A percentile compares a stretch with the other conserved stretches of the same genome.
Evolutionary conservation across 2,888 invertebrate species (phyloP).

Genomic region (Drosophila ezoana): DNA sequence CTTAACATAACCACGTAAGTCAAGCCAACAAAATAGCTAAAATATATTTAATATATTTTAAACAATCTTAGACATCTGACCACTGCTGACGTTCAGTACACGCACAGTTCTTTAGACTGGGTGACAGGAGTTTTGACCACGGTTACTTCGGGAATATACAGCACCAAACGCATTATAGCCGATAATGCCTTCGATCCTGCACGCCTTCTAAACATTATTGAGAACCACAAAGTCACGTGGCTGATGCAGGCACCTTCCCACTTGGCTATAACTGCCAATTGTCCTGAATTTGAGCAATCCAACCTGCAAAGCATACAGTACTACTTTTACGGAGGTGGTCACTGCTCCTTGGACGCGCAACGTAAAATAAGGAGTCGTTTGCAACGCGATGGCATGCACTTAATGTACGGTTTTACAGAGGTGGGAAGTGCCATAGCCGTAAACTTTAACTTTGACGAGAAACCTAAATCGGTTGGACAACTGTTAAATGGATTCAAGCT

Average conservation of each 20-base stretch:
- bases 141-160: slow-evolving; percentile 60
- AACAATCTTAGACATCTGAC: slow-evolving; percentile 42
- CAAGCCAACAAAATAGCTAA: no score
- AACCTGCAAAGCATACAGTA: slow-evolving; percentile 62
- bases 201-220: slow-evolving; percentile 60
- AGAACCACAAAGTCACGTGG: slow-evolving; percentile 65
- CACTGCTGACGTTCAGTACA: slow-evolving; percentile 66
- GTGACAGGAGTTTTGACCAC: slow-evolving; percentile 66
- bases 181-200: slow-evolving; percentile 66
- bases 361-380: slow-evolving; percentile 63
- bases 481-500: slow-evolving; percentile 56
- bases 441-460: slow-evolving; percentile 57
- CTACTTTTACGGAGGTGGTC: slow-evolving; percentile 66
- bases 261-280: slow-evolving; percentile 59
- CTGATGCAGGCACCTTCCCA: slow-evolving; percentile 68
- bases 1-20: slow-evolving; percentile 37
- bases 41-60: no score
- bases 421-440: slow-evolving; percentile 55
- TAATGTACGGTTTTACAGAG: slow-evolving; percentile 79
- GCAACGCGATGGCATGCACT: slow-evolving; percentile 52
- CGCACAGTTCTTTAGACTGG: slow-evolving; percentile 73
- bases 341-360: slow-evolving; percentile 60
- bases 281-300: slow-evolving; percentile 46
- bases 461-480: slow-evolving; percentile 73
- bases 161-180: slow-evolving; percentile 73